Evolutionary conservation across 2,888 invertebrate species (phyloP).

Genomic region (Cerceris ruficornis): DNA sequence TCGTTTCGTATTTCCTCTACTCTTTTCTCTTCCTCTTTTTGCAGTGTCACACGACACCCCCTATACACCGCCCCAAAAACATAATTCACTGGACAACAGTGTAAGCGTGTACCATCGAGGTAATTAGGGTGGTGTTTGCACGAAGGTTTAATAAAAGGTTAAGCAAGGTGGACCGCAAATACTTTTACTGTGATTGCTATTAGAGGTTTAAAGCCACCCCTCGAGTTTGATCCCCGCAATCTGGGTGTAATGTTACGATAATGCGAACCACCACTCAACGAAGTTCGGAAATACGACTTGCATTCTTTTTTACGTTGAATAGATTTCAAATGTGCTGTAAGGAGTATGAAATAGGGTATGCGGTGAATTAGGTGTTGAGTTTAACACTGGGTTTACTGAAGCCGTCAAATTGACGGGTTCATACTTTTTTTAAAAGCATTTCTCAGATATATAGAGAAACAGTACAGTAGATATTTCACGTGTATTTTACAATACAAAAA

Average conservation of each 20-base stretch:
- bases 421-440: no score
- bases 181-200: conserved; percentile 52
- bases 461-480: no score
- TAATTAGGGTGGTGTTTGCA: conserved; percentile 69
- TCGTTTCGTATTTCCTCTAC: conserved; percentile 51
- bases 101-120: conserved; percentile 35
- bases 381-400: no score
- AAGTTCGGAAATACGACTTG: conserved; percentile 3
- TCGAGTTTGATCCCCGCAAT: conserved; percentile 9
- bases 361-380: no score
- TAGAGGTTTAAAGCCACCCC: conserved; percentile 45
- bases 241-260: conserved; percentile 26
- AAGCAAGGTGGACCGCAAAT: conserved; percentile 67
- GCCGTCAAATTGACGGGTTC: no score
- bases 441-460: no score
- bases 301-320: background rate
- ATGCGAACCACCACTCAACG: conserved; percentile 23
- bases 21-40: conserved; percentile 44
- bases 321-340: no score
- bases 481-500: no score
- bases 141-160: conserved; percentile 37
- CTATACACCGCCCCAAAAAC: conserved; percentile 46
- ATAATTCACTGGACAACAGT: conserved; percentile 55
- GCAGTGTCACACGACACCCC: conserved; percentile 63
- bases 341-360: no score